Base-by-base conservation (phyloP, 2,888 invertebrate species). In the Holacanthella duospinosa region DNA sequence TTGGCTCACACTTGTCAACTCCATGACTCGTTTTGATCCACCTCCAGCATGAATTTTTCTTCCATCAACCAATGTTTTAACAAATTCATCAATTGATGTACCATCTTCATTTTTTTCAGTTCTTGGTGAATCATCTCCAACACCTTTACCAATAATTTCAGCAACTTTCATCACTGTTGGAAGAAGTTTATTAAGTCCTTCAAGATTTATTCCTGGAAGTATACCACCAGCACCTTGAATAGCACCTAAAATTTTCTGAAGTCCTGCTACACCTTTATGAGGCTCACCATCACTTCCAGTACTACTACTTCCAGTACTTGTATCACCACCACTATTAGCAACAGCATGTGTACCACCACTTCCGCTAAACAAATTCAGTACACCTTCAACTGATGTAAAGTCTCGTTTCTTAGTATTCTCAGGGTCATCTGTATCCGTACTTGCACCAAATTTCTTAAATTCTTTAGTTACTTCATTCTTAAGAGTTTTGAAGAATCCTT, bases 61-160 rank as follows among this genome's bases (percentile, higher is more conserved):
- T 26, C 71, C 71, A 2, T 68, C 71, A 21, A 71, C 66, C 24
- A 69, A 62, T 6, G 71, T 71, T 28, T 67, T 68, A 4, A 69
- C 25, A 29, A 69, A 64, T 25, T 62, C 66, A 61, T 71, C 71
- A 16, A 71, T 61, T 53, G 66, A 68, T 29, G 64, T 65, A 16
- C 71, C 71, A 61, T 71, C 71, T 1, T 66, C 60, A 36, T 64
- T 64, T 28, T 64, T 55, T 53, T 71, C 66, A 16, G 65, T 66
- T 26, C 70, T 60, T 16, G 68, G 69, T 28, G 65, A 63, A 21
- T 61, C 60, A 48, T 71, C 71, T 16, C 71, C 71, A 62, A 69
- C 66, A 26, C 71, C 71, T 59, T 69, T 68, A 2, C 68, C 69
- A 56, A 71, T 66, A 12, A 71, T 68, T 43, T 71, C 71, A 16